A percentile compares a stretch with the other conserved stretches of the same genome.
phyloP scores from a whole-genome alignment of 2,888 invertebrate species.

The Latrodectus elegans region DNA sequence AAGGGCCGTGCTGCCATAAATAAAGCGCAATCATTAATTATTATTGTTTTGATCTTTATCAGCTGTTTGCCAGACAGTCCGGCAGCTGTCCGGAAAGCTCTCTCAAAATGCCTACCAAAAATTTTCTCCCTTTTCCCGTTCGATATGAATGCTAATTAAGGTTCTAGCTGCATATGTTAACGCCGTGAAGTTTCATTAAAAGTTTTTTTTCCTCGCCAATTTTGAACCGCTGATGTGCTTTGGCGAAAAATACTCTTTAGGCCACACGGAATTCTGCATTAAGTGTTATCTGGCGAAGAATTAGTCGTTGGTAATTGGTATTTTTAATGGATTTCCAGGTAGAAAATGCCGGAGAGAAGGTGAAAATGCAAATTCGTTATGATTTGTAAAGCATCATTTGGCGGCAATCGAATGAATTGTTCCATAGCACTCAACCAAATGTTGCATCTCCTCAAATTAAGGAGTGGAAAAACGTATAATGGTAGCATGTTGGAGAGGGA shows the following conservation, averaged over 20 bases:
- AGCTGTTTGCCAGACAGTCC: not conserved
- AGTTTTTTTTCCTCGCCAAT: not conserved
- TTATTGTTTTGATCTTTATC: not conserved
- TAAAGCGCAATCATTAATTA: too few relatives aligned
- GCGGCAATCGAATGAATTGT: too few relatives aligned
- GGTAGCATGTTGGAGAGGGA: too few relatives aligned
- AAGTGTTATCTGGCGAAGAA: constrained; percentile 27
- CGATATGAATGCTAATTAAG: constrained; percentile 52
- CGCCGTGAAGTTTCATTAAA: constrained; percentile 46
- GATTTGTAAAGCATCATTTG: too few relatives aligned
- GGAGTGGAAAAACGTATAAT: too few relatives aligned
- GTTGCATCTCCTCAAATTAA: too few relatives aligned
- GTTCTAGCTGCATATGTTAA: constrained; percentile 29
- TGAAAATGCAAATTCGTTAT: not conserved
- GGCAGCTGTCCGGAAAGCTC: not conserved
- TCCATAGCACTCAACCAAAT: too few relatives aligned
- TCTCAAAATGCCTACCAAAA: not conserved
- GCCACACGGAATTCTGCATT: constrained; percentile 23
- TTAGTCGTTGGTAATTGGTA: constrained; percentile 12
- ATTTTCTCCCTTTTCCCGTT: constrained; percentile 4
- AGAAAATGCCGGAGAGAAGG: constrained; percentile 1
- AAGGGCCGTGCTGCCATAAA: too few relatives aligned
- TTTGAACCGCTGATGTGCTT: too few relatives aligned
- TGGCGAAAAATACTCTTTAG: constrained; percentile 27
- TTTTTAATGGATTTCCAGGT: constrained; percentile 13